Conservation (phyloP, 2,113 vertebrate genomes). For the Lipophrys pholis region DNA sequence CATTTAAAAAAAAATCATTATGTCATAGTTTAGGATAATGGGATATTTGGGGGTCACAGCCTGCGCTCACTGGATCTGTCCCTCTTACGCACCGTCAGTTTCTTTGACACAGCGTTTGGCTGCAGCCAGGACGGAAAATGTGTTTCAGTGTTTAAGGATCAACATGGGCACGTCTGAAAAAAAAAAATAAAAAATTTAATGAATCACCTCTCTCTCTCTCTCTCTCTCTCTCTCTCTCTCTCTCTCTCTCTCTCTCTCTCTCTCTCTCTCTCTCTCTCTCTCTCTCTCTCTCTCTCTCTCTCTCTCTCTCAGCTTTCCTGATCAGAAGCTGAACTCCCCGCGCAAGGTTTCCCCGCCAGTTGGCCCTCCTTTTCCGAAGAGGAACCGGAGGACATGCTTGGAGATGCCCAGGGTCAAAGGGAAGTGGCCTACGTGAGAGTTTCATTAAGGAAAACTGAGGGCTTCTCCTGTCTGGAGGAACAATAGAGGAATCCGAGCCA, state of each 20-base stretch:
- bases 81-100: not conserved
- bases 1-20: too few relatives aligned
- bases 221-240: slow-evolving; percentile 54
- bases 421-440: slow-evolving; percentile 77
- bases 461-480: slow-evolving; percentile 65
- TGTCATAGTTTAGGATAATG: slow-evolving; percentile 1
- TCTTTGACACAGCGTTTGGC: slow-evolving; percentile 77
- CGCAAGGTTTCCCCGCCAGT: slow-evolving; percentile 85
- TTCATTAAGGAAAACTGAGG: slow-evolving; percentile 66
- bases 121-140: slow-evolving; percentile 76
- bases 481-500: slow-evolving; percentile 75
- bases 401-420: slow-evolving; percentile 72
- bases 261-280: slow-evolving; percentile 73
- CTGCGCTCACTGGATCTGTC: slow-evolving; percentile 56
- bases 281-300: slow-evolving; percentile 72
- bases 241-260: slow-evolving; percentile 66
- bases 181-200: slow-evolving; percentile 71
- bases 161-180: slow-evolving; percentile 75
- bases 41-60: slow-evolving; percentile 61
- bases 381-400: slow-evolving; percentile 78
- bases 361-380: slow-evolving; percentile 84
- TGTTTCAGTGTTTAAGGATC: slow-evolving; percentile 81
- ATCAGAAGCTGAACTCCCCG: slow-evolving; percentile 68
- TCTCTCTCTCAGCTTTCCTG: slow-evolving; percentile 75
- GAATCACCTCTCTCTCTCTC: slow-evolving; percentile 74